A percentile compares a stretch with the other conserved stretches of the same genome.
Evolutionary conservation across 2,888 invertebrate genomes (phyloP).

Genomic region (Monochamus alternatus): DNA sequence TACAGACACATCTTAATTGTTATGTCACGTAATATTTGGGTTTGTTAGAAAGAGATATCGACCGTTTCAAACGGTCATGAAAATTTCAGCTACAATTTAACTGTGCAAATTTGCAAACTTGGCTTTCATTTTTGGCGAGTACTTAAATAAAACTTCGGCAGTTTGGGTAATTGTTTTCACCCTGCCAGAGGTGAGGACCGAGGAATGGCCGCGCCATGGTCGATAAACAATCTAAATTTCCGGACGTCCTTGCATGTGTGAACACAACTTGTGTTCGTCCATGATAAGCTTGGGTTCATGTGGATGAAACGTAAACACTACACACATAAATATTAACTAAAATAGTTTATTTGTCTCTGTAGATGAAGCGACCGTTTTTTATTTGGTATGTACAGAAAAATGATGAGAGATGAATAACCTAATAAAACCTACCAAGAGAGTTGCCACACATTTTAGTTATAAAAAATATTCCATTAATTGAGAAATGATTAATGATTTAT

Average conservation of each 20-base stretch:
- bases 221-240: slow-evolving; percentile 59
- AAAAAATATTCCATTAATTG: no score
- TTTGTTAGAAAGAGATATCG: no score
- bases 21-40: no score
- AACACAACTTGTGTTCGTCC: slow-evolving; percentile 51
- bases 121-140: slow-evolving; percentile 9
- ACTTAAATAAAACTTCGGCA: slow-evolving; percentile 30
- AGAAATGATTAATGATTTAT: no score
- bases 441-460: no score
- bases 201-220: slow-evolving; percentile 39
- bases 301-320: slow-evolving; percentile 20
- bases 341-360: neutral
- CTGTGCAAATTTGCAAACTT: neutral
- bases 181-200: neutral
- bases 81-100: neutral
- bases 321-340: slow-evolving; percentile 21
- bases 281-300: slow-evolving; percentile 41
- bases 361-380: neutral
- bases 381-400: no score
- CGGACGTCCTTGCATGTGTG: slow-evolving; percentile 59
- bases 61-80: no score
- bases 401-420: no score
- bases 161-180: slow-evolving; percentile 31
- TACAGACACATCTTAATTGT: no score
- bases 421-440: no score